Conservation (phyloP, 2,113 vertebrate species). For the Corythoichthys haematopterus region DNA sequence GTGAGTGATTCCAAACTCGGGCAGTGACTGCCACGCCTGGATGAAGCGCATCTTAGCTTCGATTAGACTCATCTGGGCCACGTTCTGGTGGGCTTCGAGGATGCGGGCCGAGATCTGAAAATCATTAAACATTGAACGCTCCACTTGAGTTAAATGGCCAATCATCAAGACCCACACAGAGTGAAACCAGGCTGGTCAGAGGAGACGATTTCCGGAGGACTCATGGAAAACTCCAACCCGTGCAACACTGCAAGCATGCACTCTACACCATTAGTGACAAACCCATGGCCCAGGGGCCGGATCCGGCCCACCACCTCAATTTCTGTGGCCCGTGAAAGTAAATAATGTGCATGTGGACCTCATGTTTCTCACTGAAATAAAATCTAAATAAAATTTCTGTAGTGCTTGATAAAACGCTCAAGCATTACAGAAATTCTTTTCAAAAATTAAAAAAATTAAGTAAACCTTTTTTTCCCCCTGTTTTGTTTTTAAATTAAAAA, state of each 20-base stretch:
- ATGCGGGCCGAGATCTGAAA: slow-evolving; percentile 90
- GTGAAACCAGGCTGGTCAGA: background rate
- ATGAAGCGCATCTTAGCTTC: slow-evolving; percentile 98
- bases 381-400: too few relatives aligned
- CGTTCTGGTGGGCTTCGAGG: slow-evolving; percentile 96
- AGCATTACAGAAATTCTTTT: too few relatives aligned
- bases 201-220: background rate
- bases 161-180: slow-evolving; percentile 13
- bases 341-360: too few relatives aligned
- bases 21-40: slow-evolving; percentile 96
- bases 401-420: too few relatives aligned
- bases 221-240: slow-evolving; percentile 7
- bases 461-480: too few relatives aligned
- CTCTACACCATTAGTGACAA: background rate
- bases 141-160: background rate
- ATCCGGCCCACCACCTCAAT: too few relatives aligned
- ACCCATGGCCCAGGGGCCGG: too few relatives aligned
- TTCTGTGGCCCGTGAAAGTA: too few relatives aligned
- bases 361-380: too few relatives aligned
- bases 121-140: background rate
- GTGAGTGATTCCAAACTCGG: slow-evolving; percentile 98
- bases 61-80: slow-evolving; percentile 98
- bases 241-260: slow-evolving; percentile 19
- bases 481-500: too few relatives aligned
- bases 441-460: too few relatives aligned